Percentiles rank a stretch among this genome's conserved stretches.
Evolutionary conservation across 2,797 vertebrate species (phyloP).

Genomic region (Dryobates pubescens): DNA sequence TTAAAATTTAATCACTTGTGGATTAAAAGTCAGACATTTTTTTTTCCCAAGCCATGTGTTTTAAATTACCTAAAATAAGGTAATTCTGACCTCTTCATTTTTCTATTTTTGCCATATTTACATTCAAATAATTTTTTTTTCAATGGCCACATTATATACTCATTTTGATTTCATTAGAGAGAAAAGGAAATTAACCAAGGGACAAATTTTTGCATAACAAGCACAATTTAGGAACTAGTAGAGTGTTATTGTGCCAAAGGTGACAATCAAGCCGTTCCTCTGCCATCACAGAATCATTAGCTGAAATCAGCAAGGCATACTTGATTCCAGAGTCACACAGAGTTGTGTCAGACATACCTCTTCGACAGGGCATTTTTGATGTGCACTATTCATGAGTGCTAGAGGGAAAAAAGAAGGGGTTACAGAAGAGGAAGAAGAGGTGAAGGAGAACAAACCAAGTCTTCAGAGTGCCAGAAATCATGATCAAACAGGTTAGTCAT

Average conservation of each 20-base stretch:
- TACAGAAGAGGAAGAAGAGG: constrained; percentile 75
- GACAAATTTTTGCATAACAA: background rate
- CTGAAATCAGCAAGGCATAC: constrained; percentile 38
- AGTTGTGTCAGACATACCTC: constrained; percentile 78
- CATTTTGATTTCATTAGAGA: constrained; percentile 5
- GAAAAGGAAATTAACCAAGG: background rate
- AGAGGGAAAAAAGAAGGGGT: constrained; percentile 81
- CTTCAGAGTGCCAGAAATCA: constrained; percentile 37
- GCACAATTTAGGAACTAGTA: constrained; percentile 10
- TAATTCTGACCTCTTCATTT: background rate
- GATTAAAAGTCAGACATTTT: background rate
- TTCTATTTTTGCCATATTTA: constrained; percentile 10
- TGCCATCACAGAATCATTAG: constrained; percentile 2
- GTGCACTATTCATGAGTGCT: constrained; percentile 83
- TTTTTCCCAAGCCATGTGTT: background rate
- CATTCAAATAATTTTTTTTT: constrained; percentile 35
- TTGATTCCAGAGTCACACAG: constrained; percentile 18
- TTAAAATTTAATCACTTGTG: background rate
- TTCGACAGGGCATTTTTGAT: constrained; percentile 81
- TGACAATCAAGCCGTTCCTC: background rate
- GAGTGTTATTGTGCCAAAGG: constrained; percentile 10
- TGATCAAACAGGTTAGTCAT: constrained; percentile 43
- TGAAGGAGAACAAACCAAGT: constrained; percentile 49
- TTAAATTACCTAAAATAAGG: background rate
- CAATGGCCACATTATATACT: background rate